Evolutionary conservation across 2,797 vertebrate genomes (phyloP).

Genomic region (Poeciliopsis turneri): DNA sequence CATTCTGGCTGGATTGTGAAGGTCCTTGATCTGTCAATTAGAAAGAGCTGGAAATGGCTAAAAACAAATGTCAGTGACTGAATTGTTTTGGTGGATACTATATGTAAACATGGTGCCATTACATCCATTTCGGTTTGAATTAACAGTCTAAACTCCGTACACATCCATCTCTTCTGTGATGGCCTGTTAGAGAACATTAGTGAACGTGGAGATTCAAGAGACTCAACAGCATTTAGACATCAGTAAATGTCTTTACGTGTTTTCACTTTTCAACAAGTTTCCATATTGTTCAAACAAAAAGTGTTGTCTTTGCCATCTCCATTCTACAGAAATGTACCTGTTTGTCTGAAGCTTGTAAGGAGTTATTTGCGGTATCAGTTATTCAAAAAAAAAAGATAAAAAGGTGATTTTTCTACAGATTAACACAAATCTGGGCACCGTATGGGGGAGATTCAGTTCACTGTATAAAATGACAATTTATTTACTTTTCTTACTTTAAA

Average conservation of each 20-base stretch:
- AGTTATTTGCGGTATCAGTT: not conserved
- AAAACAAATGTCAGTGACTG: not conserved
- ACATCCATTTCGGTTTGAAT: not conserved
- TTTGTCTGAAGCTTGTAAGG: not conserved
- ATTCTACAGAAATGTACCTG: not conserved
- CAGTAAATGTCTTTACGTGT: not conserved
- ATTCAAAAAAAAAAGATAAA: not conserved
- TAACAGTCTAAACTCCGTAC: not conserved
- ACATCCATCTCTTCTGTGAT: not conserved
- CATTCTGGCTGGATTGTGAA: constrained; percentile 42
- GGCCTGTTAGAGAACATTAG: not conserved
- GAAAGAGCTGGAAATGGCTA: constrained; percentile 16
- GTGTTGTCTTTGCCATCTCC: not conserved
- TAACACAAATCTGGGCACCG: not conserved
- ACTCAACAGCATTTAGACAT: not conserved
- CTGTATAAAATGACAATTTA: not conserved
- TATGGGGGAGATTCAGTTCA: not conserved
- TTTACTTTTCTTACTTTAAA: not conserved
- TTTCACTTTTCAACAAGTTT: not conserved
- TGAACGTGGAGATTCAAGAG: not conserved
- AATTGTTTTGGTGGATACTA: not conserved
- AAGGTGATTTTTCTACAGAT: not conserved
- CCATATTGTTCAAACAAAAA: not conserved
- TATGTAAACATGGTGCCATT: not conserved
- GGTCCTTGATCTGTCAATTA: constrained; percentile 24